phyloP scores from a whole-genome alignment of 2,797 vertebrate species.

The Xenentodon cancila region DNA sequence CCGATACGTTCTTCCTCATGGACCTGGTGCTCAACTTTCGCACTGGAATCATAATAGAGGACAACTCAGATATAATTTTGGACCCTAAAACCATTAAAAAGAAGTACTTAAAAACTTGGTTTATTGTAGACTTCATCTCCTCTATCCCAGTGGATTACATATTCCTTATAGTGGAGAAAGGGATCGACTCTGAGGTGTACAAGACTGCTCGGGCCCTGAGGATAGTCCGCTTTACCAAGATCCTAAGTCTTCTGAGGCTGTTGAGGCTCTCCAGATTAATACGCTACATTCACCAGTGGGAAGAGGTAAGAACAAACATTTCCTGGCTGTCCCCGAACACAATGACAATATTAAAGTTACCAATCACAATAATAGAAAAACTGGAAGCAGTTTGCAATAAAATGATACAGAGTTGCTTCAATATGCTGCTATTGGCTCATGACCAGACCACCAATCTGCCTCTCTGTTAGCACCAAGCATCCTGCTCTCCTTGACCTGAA shows the following conservation, averaged over 20 bases:
- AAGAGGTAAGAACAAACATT: slow-evolving; percentile 86
- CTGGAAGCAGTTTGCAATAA: slow-evolving; percentile 36
- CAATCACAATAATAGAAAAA: slow-evolving; percentile 23
- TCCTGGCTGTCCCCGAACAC: neutral
- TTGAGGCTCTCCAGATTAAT: slow-evolving; percentile 93
- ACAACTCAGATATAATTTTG: slow-evolving; percentile 98
- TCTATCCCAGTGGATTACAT: slow-evolving; percentile 99
- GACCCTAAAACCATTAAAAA: slow-evolving; percentile 96
- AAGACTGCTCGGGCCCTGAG: slow-evolving; percentile 95
- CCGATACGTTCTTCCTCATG: slow-evolving; percentile 98
- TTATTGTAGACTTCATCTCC: slow-evolving; percentile 96
- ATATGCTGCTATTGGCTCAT: slow-evolving; percentile 55
- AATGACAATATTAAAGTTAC: slow-evolving; percentile 6
- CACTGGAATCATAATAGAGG: slow-evolving; percentile 97
- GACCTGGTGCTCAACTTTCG: slow-evolving; percentile 98
- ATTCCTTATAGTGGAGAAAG: slow-evolving; percentile 98
- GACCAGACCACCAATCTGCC: slow-evolving; percentile 53
- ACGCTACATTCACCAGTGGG: slow-evolving; percentile 98
- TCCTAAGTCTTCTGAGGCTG: slow-evolving; percentile 92
- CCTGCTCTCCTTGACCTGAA: slow-evolving; percentile 41
- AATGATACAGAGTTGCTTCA: slow-evolving; percentile 57
- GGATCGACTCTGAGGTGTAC: slow-evolving; percentile 97
- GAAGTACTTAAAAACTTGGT: slow-evolving; percentile 97
- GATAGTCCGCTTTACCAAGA: slow-evolving; percentile 97
- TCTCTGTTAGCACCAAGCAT: slow-evolving; percentile 42